Percentiles rank a stretch among this genome's conserved stretches.
phyloP scores from a whole-genome alignment of 2,797 vertebrate species.

The Lagodon rhomboides region DNA sequence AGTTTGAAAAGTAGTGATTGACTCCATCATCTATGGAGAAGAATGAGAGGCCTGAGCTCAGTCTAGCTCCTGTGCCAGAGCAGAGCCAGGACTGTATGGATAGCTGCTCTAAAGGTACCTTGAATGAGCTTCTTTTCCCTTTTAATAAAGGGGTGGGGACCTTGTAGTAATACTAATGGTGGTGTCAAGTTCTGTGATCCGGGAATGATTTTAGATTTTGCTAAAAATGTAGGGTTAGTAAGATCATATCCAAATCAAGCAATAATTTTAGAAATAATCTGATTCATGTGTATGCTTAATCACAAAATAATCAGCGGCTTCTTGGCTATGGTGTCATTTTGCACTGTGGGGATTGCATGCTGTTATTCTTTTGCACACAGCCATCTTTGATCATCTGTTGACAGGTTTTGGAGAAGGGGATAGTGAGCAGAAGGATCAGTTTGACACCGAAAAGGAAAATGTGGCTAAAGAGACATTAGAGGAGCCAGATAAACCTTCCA shows the following conservation, averaged over 20 bases:
- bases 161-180: constrained; percentile 12
- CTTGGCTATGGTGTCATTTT: not conserved
- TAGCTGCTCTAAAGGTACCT: constrained; percentile 90
- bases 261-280: not conserved
- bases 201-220: constrained; percentile 19
- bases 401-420: constrained; percentile 51
- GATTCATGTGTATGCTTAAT: constrained; percentile 2
- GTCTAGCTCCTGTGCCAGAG: constrained; percentile 85
- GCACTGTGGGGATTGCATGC: not conserved
- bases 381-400: constrained; percentile 39
- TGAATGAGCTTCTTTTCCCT: constrained; percentile 70
- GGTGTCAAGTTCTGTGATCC: constrained; percentile 22
- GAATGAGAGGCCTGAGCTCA: constrained; percentile 84
- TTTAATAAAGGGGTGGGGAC: constrained; percentile 37
- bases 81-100: constrained; percentile 88
- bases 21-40: constrained; percentile 89
- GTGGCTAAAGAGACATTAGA: constrained; percentile 70
- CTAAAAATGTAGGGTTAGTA: constrained; percentile 17
- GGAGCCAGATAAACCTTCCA: constrained; percentile 73
- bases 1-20: constrained; percentile 84
- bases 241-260: not conserved
- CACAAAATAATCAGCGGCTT: not conserved
- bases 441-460: constrained; percentile 65
- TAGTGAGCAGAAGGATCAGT: constrained; percentile 33
- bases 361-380: constrained; percentile 18